phyloP scores from a whole-genome alignment of 2,113 vertebrate species.

The Peromyscus polionotus region DNA sequence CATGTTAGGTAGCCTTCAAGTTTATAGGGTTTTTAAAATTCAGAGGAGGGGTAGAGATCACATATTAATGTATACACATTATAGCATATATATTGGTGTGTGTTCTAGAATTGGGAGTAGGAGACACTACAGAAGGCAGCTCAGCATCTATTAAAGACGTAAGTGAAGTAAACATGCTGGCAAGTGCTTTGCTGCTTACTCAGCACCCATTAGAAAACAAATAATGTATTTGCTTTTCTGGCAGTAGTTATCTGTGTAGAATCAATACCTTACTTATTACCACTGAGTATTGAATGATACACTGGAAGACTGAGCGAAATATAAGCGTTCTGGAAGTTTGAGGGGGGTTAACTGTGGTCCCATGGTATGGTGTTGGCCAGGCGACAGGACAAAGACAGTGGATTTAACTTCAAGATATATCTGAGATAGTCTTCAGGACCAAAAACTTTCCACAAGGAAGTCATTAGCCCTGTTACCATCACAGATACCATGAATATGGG shows the following conservation, averaged over 20 bases:
- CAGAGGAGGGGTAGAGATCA: not conserved
- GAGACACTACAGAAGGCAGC: not conserved
- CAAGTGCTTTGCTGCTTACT: not conserved
- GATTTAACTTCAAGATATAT: not conserved
- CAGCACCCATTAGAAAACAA: not conserved
- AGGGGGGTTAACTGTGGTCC: not conserved
- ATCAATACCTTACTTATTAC: not conserved
- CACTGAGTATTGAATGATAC: not conserved
- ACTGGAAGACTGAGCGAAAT: constrained; percentile 9
- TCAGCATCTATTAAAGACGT: not conserved
- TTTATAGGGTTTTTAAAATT: not conserved
- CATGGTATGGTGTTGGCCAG: not conserved
- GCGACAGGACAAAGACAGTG: not conserved
- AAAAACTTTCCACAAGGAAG: not conserved
- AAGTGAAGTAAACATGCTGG: not conserved
- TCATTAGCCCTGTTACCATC: not conserved
- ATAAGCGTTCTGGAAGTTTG: not conserved
- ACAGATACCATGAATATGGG: not conserved
- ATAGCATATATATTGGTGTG: not conserved
- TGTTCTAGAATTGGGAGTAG: not conserved
- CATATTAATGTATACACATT: not conserved
- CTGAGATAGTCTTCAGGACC: not conserved
- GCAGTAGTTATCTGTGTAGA: not conserved
- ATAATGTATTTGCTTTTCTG: not conserved
- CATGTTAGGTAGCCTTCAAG: not conserved